Base-by-base conservation (phyloP, 2,113 vertebrate species). In the Passer domesticus region DNA sequence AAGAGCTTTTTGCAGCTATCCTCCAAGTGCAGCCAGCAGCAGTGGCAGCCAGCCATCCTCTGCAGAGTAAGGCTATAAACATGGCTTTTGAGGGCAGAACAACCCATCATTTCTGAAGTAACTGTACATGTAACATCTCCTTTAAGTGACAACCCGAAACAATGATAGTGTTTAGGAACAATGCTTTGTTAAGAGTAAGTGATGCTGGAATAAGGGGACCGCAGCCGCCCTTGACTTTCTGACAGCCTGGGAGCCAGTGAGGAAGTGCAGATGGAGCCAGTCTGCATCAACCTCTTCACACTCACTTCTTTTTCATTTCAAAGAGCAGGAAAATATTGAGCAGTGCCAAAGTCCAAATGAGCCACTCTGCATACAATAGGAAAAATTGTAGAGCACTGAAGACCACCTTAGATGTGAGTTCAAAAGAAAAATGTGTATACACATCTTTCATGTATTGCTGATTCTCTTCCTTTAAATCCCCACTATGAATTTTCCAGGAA, bases 211-310 rank as follows among this genome's bases (percentile, higher is more conserved):
- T 76, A 68, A 11, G 27, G 21, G 22, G 67, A 70, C 64, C 0
- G 0, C 83, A 89, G 82, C 83, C 1, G 83, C 59, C 95, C 96
- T 97, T 97, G 95, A 98, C 95, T 92, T 96, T 87, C 76, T 24
- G 85, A 76, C 53, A 58, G 70, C 28, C 20, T 3, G 6, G 84
- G 94, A 96, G 92, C 60, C 56, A 23, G 81, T 30, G 63, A 95
- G 96, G 89, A 97, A 97, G 77, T 39, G 18, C 94, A 92, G 91
- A 95, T 95, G 95, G 95, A 95, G 91, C 52, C 81, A 83, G 72
- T 41, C 83, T 95, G 77, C 60, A 72, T 16, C 73, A 59, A 37
- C 87, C 52, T 74, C 86, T 90, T 87, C 90, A 92, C 50, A 63
- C 75, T 96, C 76, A 41, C 62, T 84, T 63, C 83, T 84, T 86